phyloP scores from a whole-genome alignment of 2,888 invertebrate species.

The Caenorhabditis sp. region DNA sequence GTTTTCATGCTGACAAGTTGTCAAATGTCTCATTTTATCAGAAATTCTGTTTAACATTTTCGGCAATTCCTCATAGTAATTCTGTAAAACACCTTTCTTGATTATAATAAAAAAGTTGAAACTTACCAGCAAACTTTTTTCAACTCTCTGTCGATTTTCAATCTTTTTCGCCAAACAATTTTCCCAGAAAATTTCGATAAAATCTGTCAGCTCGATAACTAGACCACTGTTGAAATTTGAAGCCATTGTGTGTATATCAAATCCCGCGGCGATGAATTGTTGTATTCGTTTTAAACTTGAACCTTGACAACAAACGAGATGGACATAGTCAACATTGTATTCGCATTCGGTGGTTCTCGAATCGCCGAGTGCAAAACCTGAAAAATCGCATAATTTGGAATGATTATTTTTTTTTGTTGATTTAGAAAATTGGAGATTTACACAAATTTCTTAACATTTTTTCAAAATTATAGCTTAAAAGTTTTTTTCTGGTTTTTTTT shows the following conservation, averaged over 20 bases:
- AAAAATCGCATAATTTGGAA: no score
- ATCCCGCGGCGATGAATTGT: slow-evolving; percentile 8
- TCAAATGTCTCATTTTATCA: not conserved
- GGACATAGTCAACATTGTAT: slow-evolving; percentile 15
- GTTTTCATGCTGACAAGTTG: not conserved
- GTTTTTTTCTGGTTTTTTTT: no score
- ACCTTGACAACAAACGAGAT: slow-evolving; percentile 14
- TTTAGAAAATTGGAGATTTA: no score
- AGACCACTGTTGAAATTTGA: no score
- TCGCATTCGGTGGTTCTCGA: slow-evolving; percentile 1
- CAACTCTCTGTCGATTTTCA: not conserved
- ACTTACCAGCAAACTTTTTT: not conserved
- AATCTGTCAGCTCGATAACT: slow-evolving; percentile 13
- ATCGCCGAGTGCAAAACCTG: slow-evolving; percentile 16
- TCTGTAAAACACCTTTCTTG: no score
- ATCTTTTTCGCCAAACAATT: not conserved
- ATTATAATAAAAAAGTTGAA: no score
- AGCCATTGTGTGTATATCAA: no score
- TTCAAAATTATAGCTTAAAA: no score
- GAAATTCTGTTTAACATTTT: slow-evolving; percentile 5
- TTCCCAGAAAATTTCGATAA: not conserved
- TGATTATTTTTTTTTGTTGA: no score
- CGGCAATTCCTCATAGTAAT: slow-evolving; percentile 6
- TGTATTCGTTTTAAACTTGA: not conserved
- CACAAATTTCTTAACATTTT: no score